Percentiles rank a stretch among this genome's conserved stretches.
Conservation (phyloP, 2,113 vertebrate genomes). For the Neoarius graeffei region DNA sequence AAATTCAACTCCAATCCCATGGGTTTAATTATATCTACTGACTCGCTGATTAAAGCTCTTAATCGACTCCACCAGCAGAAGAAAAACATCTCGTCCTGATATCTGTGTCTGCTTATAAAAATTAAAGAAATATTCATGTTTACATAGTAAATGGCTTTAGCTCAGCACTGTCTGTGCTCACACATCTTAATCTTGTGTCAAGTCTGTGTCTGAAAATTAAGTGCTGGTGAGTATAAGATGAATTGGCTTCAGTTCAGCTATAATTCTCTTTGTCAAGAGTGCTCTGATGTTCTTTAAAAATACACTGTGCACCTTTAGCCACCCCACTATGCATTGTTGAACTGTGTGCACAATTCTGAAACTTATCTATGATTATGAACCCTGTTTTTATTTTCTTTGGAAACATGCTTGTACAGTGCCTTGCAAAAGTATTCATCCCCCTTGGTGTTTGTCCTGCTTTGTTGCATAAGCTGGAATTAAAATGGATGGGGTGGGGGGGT, state of each 20-base stretch:
- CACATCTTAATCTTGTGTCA: slow-evolving; percentile 20
- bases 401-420: background rate
- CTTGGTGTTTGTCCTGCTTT: no score
- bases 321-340: background rate
- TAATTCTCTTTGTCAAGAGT: background rate
- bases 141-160: slow-evolving; percentile 31
- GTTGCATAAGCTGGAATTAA: no score
- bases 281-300: background rate
- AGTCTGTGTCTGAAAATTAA: background rate
- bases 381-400: background rate
- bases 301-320: background rate
- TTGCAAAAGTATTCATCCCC: no score
- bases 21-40: slow-evolving; percentile 53
- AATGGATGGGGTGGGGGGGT: no score
- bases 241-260: background rate
- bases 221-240: slow-evolving; percentile 1
- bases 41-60: slow-evolving; percentile 54
- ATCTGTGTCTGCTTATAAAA: slow-evolving; percentile 38
- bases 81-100: slow-evolving; percentile 43
- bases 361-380: background rate
- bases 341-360: background rate
- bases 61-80: slow-evolving; percentile 49
- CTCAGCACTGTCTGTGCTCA: background rate
- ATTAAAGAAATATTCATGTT: slow-evolving; percentile 41
- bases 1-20: slow-evolving; percentile 52